Evolutionary conservation across 2,888 invertebrate genomes (phyloP).

Genomic region (Phalera bucephala): DNA sequence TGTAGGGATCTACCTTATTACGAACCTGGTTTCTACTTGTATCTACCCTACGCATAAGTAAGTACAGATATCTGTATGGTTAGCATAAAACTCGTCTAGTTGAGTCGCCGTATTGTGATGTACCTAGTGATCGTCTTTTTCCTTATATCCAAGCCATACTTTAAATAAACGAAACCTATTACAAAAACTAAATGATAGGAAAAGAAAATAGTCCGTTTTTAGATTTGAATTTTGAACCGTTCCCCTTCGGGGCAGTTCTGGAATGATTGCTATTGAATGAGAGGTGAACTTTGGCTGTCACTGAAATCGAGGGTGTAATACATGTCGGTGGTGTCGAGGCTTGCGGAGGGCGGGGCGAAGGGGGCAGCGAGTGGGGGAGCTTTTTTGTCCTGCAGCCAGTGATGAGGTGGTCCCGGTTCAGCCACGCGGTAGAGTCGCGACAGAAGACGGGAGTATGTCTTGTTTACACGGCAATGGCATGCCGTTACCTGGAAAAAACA

Average conservation of each 20-base stretch:
- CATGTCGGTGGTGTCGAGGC: constrained; percentile 88
- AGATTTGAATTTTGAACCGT: constrained; percentile 75
- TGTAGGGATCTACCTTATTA: no score
- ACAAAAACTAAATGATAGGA: not conserved
- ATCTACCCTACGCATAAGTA: no score
- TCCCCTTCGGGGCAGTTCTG: constrained; percentile 76
- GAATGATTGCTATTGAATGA: constrained; percentile 86
- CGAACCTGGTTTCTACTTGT: no score
- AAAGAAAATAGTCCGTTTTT: constrained; percentile 12
- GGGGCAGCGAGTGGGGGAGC: constrained; percentile 42
- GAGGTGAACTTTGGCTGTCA: constrained; percentile 89
- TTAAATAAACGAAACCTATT: no score
- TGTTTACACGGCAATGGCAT: constrained; percentile 91
- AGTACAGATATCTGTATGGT: no score
- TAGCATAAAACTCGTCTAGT: no score
- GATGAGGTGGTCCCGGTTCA: constrained; percentile 64
- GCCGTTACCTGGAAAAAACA: constrained; percentile 85
- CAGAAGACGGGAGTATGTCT: constrained; percentile 87
- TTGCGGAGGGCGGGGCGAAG: constrained; percentile 60
- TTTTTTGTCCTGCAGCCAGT: constrained; percentile 85
- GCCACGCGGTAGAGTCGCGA: constrained; percentile 77
- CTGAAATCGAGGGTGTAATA: constrained; percentile 91
- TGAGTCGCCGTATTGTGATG: no score
- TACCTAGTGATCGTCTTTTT: no score
- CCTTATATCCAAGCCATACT: no score